phyloP scores from a whole-genome alignment of 2,113 vertebrate species.

The Mustela lutreola region DNA sequence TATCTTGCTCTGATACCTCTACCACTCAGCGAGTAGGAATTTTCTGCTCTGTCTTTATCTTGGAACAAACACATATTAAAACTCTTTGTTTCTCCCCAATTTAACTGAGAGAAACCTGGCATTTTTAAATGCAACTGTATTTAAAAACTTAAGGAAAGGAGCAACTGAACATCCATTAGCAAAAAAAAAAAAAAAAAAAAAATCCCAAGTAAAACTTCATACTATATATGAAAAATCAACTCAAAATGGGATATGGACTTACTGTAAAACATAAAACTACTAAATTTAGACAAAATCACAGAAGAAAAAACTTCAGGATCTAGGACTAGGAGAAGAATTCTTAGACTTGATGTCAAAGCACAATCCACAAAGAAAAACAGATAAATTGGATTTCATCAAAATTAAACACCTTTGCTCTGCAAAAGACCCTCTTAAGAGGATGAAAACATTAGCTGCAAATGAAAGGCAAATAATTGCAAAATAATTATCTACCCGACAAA shows the following conservation, averaged over 20 bases:
- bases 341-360: slow-evolving; percentile 10
- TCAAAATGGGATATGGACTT: neutral
- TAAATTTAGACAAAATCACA: slow-evolving; percentile 42
- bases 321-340: neutral
- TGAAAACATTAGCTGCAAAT: neutral
- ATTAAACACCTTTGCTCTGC: neutral
- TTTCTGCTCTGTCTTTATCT: slow-evolving; percentile 1
- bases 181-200: neutral
- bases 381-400: slow-evolving; percentile 17
- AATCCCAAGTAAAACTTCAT: slow-evolving; percentile 12
- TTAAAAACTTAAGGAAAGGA: slow-evolving; percentile 50
- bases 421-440: neutral
- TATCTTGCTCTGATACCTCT: neutral
- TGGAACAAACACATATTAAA: neutral
- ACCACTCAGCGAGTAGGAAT: neutral
- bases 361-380: neutral
- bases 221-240: slow-evolving; percentile 26
- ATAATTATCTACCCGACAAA: neutral
- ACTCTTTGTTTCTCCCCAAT: neutral
- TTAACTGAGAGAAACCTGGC: slow-evolving; percentile 24
- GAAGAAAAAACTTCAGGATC: neutral
- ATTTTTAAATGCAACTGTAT: slow-evolving; percentile 54
- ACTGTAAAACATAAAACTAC: neutral
- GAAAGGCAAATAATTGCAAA: slow-evolving; percentile 46
- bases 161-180: neutral